phyloP scores from a whole-genome alignment of 2,888 invertebrate genomes.

The Thumatha senex region DNA sequence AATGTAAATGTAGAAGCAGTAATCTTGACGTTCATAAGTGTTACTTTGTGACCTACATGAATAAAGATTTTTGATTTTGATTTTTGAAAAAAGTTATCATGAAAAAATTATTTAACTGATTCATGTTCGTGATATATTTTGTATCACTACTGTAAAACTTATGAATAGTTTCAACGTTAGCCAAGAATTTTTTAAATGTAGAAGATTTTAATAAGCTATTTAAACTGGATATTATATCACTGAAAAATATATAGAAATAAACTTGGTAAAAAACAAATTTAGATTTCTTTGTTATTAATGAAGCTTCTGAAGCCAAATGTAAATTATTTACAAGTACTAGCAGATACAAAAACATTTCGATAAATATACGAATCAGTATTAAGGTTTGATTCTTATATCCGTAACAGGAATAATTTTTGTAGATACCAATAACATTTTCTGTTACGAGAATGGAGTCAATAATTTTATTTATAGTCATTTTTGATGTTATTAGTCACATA shows the following conservation, averaged over 20 bases:
- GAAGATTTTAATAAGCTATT: neutral
- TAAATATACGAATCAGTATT: neutral
- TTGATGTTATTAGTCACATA: neutral
- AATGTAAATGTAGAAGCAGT: too few relatives aligned
- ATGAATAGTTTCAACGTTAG: neutral
- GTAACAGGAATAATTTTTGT: neutral
- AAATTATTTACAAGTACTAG: neutral
- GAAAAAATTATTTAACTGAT: neutral
- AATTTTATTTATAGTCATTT: neutral
- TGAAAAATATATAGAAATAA: neutral
- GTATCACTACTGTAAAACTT: neutral
- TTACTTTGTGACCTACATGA: too few relatives aligned
- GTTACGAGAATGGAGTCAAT: neutral
- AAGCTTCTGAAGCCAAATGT: neutral
- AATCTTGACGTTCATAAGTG: too few relatives aligned
- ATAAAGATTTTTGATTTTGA: too few relatives aligned
- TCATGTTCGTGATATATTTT: neutral
- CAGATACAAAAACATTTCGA: neutral
- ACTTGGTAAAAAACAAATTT: neutral
- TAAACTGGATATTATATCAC: neutral
- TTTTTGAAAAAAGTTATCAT: too few relatives aligned
- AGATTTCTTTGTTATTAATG: neutral
- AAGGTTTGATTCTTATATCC: neutral
- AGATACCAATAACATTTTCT: neutral
- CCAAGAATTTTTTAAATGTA: neutral